phyloP scores from a whole-genome alignment of 2,888 invertebrate genomes.

The Synanthedon myopaeformis region DNA sequence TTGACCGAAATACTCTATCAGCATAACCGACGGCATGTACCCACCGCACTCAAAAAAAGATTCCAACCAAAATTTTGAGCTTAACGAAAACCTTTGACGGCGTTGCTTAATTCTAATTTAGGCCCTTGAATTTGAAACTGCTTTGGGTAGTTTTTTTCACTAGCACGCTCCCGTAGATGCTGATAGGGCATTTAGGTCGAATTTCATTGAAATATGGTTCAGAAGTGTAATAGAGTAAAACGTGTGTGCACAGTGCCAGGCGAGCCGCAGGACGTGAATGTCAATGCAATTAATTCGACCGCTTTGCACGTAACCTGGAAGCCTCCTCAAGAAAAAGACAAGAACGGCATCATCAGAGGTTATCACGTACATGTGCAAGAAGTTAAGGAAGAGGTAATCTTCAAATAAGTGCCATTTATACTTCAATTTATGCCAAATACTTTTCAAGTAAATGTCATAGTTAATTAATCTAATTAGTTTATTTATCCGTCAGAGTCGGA shows the following conservation, averaged over 20 bases:
- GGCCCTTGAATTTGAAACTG: slow-evolving; percentile 34
- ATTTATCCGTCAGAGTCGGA: no score
- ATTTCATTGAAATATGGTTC: slow-evolving; percentile 22
- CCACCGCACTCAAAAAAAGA: slow-evolving; percentile 45
- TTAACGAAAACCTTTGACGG: slow-evolving; percentile 34
- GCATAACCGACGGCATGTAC: slow-evolving; percentile 55
- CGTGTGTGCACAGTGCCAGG: slow-evolving; percentile 88
- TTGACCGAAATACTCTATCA: slow-evolving; percentile 62
- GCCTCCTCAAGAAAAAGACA: slow-evolving; percentile 89
- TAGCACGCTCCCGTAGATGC: slow-evolving; percentile 67
- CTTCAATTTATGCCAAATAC: no score
- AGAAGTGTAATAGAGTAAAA: slow-evolving; percentile 22
- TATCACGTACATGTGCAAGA: slow-evolving; percentile 97
- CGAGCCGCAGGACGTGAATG: slow-evolving; percentile 93
- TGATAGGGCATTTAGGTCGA: slow-evolving; percentile 68
- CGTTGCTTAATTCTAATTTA: slow-evolving; percentile 41
- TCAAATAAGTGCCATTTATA: slow-evolving; percentile 13
- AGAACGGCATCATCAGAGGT: slow-evolving; percentile 95
- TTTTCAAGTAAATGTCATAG: not conserved
- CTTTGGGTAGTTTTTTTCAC: slow-evolving; percentile 48
- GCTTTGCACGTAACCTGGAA: slow-evolving; percentile 95
- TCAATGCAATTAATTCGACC: slow-evolving; percentile 93
- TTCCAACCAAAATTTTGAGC: slow-evolving; percentile 22
- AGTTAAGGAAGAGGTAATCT: slow-evolving; percentile 81
- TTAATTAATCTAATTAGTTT: not conserved